These are phyloP conservation scores for Bombycilla garrulus DNA, from an alignment of 2,113 vertebrate species.

Conservation along the genomic window DNA sequence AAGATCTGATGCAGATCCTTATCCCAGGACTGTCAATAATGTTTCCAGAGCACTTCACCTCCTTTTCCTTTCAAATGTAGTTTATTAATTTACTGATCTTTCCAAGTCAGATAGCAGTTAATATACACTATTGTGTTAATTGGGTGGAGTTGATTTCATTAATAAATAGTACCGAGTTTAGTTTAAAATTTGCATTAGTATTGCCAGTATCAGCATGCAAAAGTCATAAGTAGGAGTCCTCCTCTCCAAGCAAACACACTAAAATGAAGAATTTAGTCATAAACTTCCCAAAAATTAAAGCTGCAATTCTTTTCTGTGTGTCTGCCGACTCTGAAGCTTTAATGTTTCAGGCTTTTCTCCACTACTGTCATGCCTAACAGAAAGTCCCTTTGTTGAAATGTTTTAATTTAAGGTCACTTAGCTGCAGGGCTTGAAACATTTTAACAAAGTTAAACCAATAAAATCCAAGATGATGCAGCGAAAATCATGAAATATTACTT, in stretches of 20 bases:
- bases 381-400: neutral
- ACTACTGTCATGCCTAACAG: neutral
- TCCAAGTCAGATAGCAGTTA: neutral
- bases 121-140: neutral
- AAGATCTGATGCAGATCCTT: constrained; percentile 42
- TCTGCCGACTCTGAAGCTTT: neutral
- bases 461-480: neutral
- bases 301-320: neutral
- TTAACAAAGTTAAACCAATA: neutral
- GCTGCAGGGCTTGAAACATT: neutral
- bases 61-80: constrained; percentile 21
- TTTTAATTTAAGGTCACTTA: neutral
- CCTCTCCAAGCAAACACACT: neutral
- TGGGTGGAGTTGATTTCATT: neutral
- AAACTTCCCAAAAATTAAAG: neutral
- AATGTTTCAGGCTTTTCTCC: neutral
- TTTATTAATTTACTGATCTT: constrained; percentile 36
- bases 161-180: neutral
- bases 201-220: neutral
- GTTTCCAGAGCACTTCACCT: neutral
- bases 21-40: constrained; percentile 16
- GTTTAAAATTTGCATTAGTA: neutral
- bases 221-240: neutral
- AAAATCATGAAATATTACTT: neutral
- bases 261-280: neutral